phyloP scores from a whole-genome alignment of 1,140 invertebrate genomes.

The Drosophila suzukii region DNA sequence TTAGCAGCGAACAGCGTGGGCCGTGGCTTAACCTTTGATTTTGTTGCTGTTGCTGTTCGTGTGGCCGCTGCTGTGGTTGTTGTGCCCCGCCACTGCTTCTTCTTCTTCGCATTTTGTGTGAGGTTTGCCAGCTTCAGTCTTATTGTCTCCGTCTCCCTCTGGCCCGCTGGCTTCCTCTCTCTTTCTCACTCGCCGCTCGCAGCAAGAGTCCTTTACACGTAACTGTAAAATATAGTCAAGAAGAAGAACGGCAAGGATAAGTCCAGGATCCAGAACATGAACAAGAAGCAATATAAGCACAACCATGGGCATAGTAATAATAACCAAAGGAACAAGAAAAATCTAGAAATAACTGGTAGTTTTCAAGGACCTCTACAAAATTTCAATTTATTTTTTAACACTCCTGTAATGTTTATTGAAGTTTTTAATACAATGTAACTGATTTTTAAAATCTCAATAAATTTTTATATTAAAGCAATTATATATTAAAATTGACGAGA shows the following conservation, averaged over 20 bases:
- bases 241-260: constrained; percentile 33
- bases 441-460: no score
- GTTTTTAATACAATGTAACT: no score
- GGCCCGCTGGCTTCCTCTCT: not conserved
- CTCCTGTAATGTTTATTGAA: not conserved
- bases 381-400: not conserved
- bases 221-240: constrained; percentile 38
- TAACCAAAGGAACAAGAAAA: no score
- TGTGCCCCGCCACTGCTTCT: constrained; percentile 25
- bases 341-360: not conserved
- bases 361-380: no score
- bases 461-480: no score
- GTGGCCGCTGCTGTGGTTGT: constrained; percentile 14
- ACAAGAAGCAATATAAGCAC: not conserved
- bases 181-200: not conserved
- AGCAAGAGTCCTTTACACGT: constrained; percentile 34
- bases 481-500: no score
- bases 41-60: constrained; percentile 11
- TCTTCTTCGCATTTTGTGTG: constrained; percentile 35
- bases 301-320: not conserved
- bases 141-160: constrained; percentile 41
- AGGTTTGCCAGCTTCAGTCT: constrained; percentile 51
- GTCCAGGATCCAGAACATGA: constrained; percentile 4
- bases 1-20: constrained; percentile 44
- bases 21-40: constrained; percentile 37